Evolutionary conservation across 2,113 vertebrate species (phyloP).

Genomic region (Gopherus evgoodei): DNA sequence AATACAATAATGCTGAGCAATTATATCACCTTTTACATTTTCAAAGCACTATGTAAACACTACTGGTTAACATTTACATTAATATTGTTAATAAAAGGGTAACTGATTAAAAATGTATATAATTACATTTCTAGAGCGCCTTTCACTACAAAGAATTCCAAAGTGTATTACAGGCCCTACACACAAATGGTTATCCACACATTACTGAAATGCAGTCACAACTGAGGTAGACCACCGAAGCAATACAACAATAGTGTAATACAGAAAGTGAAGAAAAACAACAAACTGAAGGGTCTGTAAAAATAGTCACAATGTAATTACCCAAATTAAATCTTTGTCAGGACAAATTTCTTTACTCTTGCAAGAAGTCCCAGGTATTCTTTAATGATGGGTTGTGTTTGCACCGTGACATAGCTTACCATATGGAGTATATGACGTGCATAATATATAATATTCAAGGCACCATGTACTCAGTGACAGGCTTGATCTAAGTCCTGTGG

Average conservation of each 20-base stretch:
- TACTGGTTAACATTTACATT: not conserved
- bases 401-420: accelerated
- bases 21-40: not conserved
- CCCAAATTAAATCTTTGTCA: not conserved
- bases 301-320: not conserved
- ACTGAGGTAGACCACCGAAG: not conserved
- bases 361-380: not conserved
- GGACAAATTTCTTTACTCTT: not conserved
- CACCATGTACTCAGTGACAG: accelerated
- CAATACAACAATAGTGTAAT: not conserved
- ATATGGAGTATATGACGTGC: not conserved
- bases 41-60: not conserved
- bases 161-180: not conserved
- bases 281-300: not conserved
- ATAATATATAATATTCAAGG: not conserved
- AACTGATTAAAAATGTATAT: not conserved
- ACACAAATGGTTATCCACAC: not conserved
- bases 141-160: not conserved
- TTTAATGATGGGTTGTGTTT: not conserved
- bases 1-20: not conserved
- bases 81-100: not conserved
- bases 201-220: not conserved
- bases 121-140: not conserved
- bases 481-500: not conserved
- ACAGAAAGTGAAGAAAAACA: not conserved